Base-by-base conservation (phyloP, 2,888 invertebrate species). In the Lithophane socia region DNA sequence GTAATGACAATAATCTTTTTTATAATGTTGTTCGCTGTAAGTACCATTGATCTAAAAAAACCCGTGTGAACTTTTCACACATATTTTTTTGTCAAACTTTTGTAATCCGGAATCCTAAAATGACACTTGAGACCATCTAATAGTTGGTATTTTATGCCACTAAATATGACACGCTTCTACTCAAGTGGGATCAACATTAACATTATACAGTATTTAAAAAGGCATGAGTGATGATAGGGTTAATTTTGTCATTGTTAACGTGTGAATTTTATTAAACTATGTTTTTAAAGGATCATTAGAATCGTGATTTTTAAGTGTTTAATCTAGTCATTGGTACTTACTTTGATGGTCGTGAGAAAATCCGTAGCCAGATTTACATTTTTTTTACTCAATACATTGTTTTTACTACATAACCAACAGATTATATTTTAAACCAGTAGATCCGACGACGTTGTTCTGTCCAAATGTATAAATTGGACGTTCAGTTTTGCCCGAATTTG, bases 101-200 rank as follows among this genome's bases (percentile, higher is more conserved):
- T 84, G 80, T 88, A 83, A 89, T 89, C 86, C 87, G 80, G 42
- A 67, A 77, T 82, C 91, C 91, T 92, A 92, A 93, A 91, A 86
- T 82, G 84, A 90, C 92, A 93, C 93, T 93, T 87, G 80, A 91
- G 68, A 77, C 18, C 79, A 21, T 54, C 64, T 44, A 82, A 85
- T 71, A 79, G 80, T 74, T 79, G 78, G 73, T 80, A 88, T 85
- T 87, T 91, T 89, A 89, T 87, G 77, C 84, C 85, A 90, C 90
- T 90, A 87, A 90, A 90, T 79, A 82, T 92, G 94, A 92, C 95
- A 95, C 95, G 95, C 91, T 89, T 91, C 37, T 58, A 7, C 86
- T 94, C 92, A 91, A 95, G 95, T 94, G 93, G 95, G 94, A 95
- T 95, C 90, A 88, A 91, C 90, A 90, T 86, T 89, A 87, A 88